Evolutionary conservation across 1,140 invertebrate species (phyloP), one percentile per base, ranked within the genome.

Genomic region (Drosophila biarmipes): DNA sequence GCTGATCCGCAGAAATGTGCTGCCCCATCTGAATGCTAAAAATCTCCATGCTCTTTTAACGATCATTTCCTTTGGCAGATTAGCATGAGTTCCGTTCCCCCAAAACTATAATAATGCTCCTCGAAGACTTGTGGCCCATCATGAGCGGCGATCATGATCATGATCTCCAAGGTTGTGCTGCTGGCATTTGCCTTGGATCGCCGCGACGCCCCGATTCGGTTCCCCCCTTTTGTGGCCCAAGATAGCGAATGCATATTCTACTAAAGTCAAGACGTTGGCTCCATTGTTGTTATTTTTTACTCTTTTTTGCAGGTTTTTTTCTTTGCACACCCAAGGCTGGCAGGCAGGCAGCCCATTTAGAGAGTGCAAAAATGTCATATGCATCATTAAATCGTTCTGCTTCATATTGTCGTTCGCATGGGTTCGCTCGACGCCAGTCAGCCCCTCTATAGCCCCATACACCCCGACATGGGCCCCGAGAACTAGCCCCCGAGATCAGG

Each of bases 341-440:
- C 40, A 43, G 40, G 53, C 58, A 75, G 80, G 48, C 68, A 81
- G 81, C 73, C 82, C 82, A 89, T 87, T 87, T 90, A 90, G 81
- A 90, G 87, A 90, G 87, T 89, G 89, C 87, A 91, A 90, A 90
- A 90, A 90, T 90, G 87, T 90, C 89, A 84, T 90, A 90, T 89
- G 87, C 89, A 89, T 90, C 87, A 90, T 90, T 90, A 91, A 90
- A 87, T 78, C 89, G 87, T 84, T 90, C 84, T 87, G 89, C 87
- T 82, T 90, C 87, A 90, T 90, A 87, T 87, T 90, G 84, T 89
- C 82, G 82, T 86, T 75, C 73, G 64, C 67, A 62, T 67, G 61
- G 73, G 64, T 80, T 71, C 67, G 63, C 34, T 53, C 68, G 57
- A 46, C 29, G 55, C 43, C 29, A 5, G 15, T 10, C 40, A n/a